These are phyloP conservation scores for Hyperoodon ampullatus DNA, from an alignment of 2,113 vertebrate genomes.

Conservation along the genomic window DNA sequence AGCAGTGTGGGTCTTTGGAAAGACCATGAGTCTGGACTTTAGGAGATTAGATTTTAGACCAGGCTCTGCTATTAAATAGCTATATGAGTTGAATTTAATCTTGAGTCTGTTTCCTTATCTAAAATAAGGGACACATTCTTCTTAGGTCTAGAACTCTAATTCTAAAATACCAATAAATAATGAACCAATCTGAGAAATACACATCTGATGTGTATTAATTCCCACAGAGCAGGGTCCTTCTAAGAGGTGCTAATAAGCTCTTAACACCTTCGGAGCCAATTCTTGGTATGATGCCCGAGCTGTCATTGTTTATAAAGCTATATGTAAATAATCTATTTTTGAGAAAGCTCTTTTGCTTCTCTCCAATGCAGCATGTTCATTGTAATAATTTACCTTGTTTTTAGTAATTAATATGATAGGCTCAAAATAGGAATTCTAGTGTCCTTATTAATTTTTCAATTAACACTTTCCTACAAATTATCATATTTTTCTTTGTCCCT, in stretches of 20 bases:
- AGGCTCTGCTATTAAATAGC: not conserved
- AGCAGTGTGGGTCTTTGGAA: not conserved
- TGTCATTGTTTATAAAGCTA: not conserved
- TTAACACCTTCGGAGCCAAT: conserved; percentile 34
- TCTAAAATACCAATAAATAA: conserved; percentile 34
- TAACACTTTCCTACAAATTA: conserved; percentile 36
- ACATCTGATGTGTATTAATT: not conserved
- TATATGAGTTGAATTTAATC: not conserved
- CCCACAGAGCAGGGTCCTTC: not conserved
- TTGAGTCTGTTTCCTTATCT: not conserved
- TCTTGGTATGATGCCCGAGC: not conserved
- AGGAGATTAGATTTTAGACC: not conserved
- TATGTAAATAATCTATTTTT: conserved; percentile 30
- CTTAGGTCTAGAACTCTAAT: not conserved
- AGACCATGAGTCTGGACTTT: not conserved
- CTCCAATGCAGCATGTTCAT: not conserved
- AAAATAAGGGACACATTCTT: not conserved
- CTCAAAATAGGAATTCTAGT: conserved; percentile 37
- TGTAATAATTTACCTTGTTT: conserved; percentile 44
- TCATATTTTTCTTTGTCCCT: not conserved
- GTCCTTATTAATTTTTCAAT: conserved; percentile 56
- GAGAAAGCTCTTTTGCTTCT: not conserved
- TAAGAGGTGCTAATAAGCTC: conserved; percentile 37
- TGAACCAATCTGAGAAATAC: not conserved
- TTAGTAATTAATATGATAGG: conserved; percentile 28